Evolutionary conservation across 1,140 invertebrate genomes (phyloP).

Genomic region (Muscidifurax raptorellus): DNA sequence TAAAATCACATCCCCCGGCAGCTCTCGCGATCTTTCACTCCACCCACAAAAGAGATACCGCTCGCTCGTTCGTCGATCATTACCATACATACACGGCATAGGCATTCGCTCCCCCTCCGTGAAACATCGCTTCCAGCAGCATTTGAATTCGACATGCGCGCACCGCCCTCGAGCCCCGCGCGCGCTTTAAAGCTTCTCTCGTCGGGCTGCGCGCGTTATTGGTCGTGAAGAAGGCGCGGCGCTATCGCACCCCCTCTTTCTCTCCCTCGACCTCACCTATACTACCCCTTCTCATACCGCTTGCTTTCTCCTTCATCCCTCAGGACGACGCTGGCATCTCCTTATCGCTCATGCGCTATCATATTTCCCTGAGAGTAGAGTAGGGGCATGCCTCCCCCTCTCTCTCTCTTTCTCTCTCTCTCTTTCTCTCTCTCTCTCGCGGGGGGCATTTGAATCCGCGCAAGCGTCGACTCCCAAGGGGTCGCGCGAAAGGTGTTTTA

Average conservation of each 20-base stretch:
- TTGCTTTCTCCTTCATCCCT: slow-evolving; percentile 7
- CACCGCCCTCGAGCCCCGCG: slow-evolving; percentile 63
- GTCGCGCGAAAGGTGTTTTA: slow-evolving; percentile 68
- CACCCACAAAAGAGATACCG: neutral
- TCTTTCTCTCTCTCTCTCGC: neutral
- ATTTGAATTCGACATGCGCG: slow-evolving; percentile 73
- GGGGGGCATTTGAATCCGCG: slow-evolving; percentile 21
- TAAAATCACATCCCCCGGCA: neutral
- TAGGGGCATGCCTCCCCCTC: neutral
- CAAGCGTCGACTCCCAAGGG: slow-evolving; percentile 13
- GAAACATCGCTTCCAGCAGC: neutral
- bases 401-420: too few species aligned
- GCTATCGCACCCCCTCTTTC: slow-evolving; percentile 56
- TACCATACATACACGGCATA: neutral
- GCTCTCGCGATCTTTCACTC: neutral
- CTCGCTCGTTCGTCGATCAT: neutral
- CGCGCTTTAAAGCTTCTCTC: slow-evolving; percentile 67
- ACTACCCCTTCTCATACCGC: slow-evolving; percentile 29
- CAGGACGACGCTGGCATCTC: slow-evolving; percentile 55
- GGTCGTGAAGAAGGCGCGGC: slow-evolving; percentile 63
- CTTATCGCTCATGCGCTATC: slow-evolving; percentile 70
- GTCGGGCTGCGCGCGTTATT: slow-evolving; percentile 66
- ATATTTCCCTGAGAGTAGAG: slow-evolving; percentile 69
- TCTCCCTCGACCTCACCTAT: slow-evolving; percentile 53
- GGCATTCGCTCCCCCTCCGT: neutral